These are phyloP conservation scores for Habrosyne pyritoides DNA, from an alignment of 2,888 invertebrate species.

Conservation along the genomic window DNA sequence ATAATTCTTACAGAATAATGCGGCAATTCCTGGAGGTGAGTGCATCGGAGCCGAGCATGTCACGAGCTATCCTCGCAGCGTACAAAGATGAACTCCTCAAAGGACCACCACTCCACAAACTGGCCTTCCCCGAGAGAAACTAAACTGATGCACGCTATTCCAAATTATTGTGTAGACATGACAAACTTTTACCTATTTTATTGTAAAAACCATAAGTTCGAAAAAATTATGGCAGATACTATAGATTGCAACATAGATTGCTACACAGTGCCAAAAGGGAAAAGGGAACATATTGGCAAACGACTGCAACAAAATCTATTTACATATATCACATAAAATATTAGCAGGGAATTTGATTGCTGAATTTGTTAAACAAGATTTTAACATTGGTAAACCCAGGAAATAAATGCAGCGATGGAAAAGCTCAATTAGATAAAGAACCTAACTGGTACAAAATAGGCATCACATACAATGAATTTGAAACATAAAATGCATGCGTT, in stretches of 20 bases:
- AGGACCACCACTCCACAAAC: slow-evolving; percentile 66
- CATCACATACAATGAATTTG: too few species aligned
- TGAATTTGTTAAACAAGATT: not conserved
- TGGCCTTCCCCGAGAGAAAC: slow-evolving; percentile 61
- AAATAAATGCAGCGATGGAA: not conserved
- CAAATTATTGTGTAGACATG: slow-evolving; percentile 14
- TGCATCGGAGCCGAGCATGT: slow-evolving; percentile 72
- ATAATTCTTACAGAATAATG: slow-evolving; percentile 61
- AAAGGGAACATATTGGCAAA: not conserved
- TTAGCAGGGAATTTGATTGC: too few species aligned
- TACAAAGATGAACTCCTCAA: slow-evolving; percentile 79
- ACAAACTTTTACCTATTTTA: slow-evolving; percentile 20
- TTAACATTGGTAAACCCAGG: not conserved
- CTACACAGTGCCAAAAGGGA: not conserved
- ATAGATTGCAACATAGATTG: not conserved
- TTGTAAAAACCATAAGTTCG: not conserved
- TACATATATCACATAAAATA: too few species aligned
- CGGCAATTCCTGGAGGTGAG: slow-evolving; percentile 79
- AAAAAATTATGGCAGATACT: not conserved
- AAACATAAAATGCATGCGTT: too few species aligned
- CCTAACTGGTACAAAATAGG: not conserved
- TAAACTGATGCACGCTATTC: slow-evolving; percentile 34
- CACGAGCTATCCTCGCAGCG: slow-evolving; percentile 73
- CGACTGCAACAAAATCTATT: not conserved
- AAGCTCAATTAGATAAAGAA: not conserved